Conservation (phyloP, 2,888 invertebrate genomes). For the Acanthosepion esculentum region DNA sequence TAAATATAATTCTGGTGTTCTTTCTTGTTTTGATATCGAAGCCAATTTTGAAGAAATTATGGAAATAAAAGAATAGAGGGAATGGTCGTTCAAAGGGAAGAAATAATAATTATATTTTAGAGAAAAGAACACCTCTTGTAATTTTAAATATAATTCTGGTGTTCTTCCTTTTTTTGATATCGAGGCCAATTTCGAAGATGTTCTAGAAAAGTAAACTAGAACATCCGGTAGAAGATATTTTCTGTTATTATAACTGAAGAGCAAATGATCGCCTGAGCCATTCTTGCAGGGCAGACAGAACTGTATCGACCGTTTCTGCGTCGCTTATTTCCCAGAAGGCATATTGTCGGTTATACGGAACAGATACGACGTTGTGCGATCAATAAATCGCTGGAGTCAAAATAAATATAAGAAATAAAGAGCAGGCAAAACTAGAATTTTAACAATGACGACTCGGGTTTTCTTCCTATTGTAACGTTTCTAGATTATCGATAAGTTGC, state of each 20-base stretch:
- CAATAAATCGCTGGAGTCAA: neutral
- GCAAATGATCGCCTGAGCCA: neutral
- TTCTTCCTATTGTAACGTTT: too few species aligned
- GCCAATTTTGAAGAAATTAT: too few species aligned
- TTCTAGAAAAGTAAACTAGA: neutral
- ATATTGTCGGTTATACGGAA: neutral
- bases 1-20: too few species aligned
- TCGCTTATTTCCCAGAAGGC: neutral
- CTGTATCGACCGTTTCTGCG: neutral
- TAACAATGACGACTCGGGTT: too few species aligned
- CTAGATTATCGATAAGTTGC: too few species aligned
- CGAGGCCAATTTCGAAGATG: neutral
- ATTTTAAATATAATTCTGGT: too few species aligned
- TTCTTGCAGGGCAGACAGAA: neutral
- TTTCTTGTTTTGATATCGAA: too few species aligned
- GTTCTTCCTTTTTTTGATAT: too few species aligned
- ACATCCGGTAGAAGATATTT: neutral
- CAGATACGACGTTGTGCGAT: neutral
- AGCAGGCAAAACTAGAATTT: neutral
- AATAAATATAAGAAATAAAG: neutral
- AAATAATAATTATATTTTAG: too few species aligned
- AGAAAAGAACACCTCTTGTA: too few species aligned
- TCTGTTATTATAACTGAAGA: neutral
- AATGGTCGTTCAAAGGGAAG: too few species aligned
- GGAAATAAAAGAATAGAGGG: too few species aligned